These are phyloP conservation scores for Amphibalanus amphitrite DNA, from an alignment of 1,140 invertebrate genomes.

Conservation along the genomic window DNA sequence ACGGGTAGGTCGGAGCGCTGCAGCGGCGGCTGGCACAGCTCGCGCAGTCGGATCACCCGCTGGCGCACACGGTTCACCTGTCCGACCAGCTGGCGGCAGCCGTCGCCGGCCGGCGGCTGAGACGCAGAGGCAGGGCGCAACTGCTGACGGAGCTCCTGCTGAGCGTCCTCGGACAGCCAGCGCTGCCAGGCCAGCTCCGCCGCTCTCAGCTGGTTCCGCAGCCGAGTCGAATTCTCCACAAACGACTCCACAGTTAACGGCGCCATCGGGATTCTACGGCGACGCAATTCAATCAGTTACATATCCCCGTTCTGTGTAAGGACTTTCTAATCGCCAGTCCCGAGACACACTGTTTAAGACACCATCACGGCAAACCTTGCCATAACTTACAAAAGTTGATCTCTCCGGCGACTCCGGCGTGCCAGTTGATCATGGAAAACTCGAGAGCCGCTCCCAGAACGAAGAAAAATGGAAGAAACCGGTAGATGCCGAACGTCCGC, in stretches of 20 bases:
- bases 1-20: too few species aligned
- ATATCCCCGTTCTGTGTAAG: not conserved
- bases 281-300: not conserved
- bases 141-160: too few species aligned
- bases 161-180: too few species aligned
- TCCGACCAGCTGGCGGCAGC: too few species aligned
- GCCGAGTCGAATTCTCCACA: too few species aligned
- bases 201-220: too few species aligned
- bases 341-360: not conserved
- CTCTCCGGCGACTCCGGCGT: constrained; percentile 60
- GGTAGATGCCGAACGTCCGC: constrained; percentile 28
- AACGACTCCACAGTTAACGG: not conserved
- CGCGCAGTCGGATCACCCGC: too few species aligned
- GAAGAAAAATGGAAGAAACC: constrained; percentile 50
- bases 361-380: constrained; percentile 3
- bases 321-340: not conserved
- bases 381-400: constrained; percentile 65
- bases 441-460: constrained; percentile 57
- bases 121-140: too few species aligned
- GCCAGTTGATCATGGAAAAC: constrained; percentile 89
- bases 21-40: too few species aligned
- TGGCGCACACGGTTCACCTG: too few species aligned
- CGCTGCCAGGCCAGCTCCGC: too few species aligned
- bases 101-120: too few species aligned
- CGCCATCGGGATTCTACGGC: not conserved